Base-by-base conservation (phyloP, 2,113 vertebrate genomes). In the Brienomyrus longianalis region DNA sequence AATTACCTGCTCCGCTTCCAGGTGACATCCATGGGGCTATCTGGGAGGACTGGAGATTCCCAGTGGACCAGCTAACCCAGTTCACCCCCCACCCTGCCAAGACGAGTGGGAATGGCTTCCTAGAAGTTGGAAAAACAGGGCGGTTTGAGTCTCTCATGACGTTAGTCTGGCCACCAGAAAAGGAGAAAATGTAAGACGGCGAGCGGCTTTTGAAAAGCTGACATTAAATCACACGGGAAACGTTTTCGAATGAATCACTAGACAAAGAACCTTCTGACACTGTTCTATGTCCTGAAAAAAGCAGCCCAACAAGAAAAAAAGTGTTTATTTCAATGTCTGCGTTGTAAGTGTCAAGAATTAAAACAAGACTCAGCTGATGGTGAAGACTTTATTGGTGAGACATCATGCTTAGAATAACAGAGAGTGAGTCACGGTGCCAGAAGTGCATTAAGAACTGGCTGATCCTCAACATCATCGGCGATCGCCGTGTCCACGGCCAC, bases 391-490 rank as follows among this genome's bases (percentile, higher is more conserved):
- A 89, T 66, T 59, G 83, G 51, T 85, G 52, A 59, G 52, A 85
- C 74, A 89, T 47, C 52, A 62, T 21, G 87, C 31, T 88, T 88
- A 88, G 35, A 88, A 88, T 88, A 66, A 88, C 87, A 88, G 39
- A 66, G 21, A 66, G 21, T 62, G 35, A 88, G 21, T 59, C 52
- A 84, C 31, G 3, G 31, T 80, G 54, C 52, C 83, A 85, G 47
- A 62, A 89, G 52, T 66, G 80, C 83, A 89, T 56, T 89, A 84
- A 66, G 83, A 85, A 54, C 80, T 59, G 89, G 88, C 88, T 54
- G 80, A 86, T 89, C 80, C 56, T 89, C 89, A 89, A 48, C 19
- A 62, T 43, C 39, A 48, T 85, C n/a, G 39, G 23, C 48, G 23
- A 85, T 27, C 23, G 3, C 35, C 3, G 39, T 5, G 77, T 47